Conservation (phyloP, 2,113 vertebrate species). For the Cephalopterus ornatus region DNA sequence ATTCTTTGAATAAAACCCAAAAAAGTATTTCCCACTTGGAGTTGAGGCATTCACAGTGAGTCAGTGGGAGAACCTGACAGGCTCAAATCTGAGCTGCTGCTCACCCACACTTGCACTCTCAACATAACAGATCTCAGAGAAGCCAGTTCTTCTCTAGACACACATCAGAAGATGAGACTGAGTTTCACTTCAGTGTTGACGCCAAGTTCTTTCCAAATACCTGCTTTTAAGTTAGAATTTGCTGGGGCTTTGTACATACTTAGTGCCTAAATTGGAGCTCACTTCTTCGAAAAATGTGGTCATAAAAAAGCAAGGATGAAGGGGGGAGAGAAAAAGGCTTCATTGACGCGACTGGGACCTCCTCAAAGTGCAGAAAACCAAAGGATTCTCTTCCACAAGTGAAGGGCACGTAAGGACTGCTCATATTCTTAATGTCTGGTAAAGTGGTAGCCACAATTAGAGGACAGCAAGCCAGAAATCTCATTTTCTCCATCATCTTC, state of each 20-base stretch:
- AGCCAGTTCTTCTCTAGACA: neutral
- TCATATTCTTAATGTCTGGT: neutral
- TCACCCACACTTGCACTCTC: accelerated
- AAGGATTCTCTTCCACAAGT: neutral
- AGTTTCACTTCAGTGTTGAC: neutral
- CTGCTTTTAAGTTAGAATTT: neutral
- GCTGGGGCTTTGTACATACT: neutral
- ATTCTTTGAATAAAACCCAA: neutral
- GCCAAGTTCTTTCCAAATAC: neutral
- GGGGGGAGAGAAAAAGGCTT: neutral
- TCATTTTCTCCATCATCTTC: slow-evolving; percentile 7
- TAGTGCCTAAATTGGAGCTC: neutral
- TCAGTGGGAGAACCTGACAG: neutral
- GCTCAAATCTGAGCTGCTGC: neutral
- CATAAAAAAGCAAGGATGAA: neutral
- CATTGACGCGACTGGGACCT: neutral
- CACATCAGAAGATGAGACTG: neutral
- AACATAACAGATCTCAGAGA: neutral
- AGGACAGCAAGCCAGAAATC: neutral
- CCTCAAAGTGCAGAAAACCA: neutral
- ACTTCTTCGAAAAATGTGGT: neutral
- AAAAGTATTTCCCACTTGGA: neutral
- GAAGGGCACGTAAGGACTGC: neutral
- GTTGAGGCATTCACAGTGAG: neutral
- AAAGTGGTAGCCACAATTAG: slow-evolving; percentile 19